phyloP scores from a whole-genome alignment of 2,888 invertebrate genomes.

The Folsomia candida region DNA sequence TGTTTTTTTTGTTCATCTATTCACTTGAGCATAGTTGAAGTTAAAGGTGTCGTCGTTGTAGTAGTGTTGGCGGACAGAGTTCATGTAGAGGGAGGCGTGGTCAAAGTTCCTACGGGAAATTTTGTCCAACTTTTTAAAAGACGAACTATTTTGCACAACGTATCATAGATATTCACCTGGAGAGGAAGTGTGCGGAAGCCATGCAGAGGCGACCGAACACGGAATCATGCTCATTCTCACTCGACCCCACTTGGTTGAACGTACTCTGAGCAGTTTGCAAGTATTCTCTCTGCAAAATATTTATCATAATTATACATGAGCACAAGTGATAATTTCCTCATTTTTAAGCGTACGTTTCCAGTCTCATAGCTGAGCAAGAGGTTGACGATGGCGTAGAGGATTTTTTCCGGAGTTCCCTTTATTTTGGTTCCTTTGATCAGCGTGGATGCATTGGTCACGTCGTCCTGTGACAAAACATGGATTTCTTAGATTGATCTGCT shows the following conservation, averaged over 20 bases:
- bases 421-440: slow-evolving; percentile 89
- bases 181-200: slow-evolving; percentile 94
- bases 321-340: background rate
- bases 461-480: slow-evolving; percentile 58
- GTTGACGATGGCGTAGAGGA: slow-evolving; percentile 93
- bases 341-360: slow-evolving; percentile 68
- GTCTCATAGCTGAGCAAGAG: slow-evolving; percentile 89
- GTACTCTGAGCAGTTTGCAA: slow-evolving; percentile 93
- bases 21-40: slow-evolving; percentile 77
- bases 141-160: too few species aligned
- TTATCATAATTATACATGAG: background rate
- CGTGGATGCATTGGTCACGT: slow-evolving; percentile 81
- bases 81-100: slow-evolving; percentile 92
- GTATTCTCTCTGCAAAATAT: slow-evolving; percentile 74
- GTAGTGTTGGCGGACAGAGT: slow-evolving; percentile 95
- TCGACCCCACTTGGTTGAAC: slow-evolving; percentile 93
- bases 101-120: slow-evolving; percentile 93
- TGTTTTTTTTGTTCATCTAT: background rate
- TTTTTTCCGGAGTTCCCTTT: slow-evolving; percentile 90
- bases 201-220: slow-evolving; percentile 96
- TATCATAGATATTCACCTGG: too few species aligned
- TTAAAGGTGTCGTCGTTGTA: slow-evolving; percentile 83
- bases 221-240: slow-evolving; percentile 95
- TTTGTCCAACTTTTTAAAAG: too few species aligned
- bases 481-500: background rate